Evolutionary conservation across 2,113 vertebrate species (phyloP).

Genomic region (Takifugu flavidus): DNA sequence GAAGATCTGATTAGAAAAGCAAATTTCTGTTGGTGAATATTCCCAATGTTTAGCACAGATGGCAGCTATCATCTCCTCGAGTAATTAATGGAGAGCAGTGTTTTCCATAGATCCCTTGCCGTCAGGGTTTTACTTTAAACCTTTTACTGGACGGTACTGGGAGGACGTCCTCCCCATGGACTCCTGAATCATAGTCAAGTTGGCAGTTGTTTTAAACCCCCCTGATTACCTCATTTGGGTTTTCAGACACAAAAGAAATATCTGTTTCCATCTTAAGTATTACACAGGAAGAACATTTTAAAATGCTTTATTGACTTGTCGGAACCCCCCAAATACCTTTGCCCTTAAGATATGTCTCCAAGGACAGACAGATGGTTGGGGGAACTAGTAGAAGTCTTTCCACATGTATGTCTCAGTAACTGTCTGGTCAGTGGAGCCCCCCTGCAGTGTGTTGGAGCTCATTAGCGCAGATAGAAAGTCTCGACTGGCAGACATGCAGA

Average conservation of each 20-base stretch:
- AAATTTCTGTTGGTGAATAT: conserved; percentile 16
- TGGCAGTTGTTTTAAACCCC: conserved; percentile 51
- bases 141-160: conserved; percentile 10
- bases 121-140: conserved; percentile 42
- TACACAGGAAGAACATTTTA: neutral
- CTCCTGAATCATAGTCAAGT: conserved; percentile 44
- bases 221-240: conserved; percentile 46
- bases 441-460: conserved; percentile 13
- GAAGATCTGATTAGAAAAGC: conserved; percentile 16
- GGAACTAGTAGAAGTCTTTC: conserved; percentile 8
- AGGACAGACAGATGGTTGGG: neutral
- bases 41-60: conserved; percentile 40
- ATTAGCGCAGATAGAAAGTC: conserved; percentile 24
- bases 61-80: conserved; percentile 25
- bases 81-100: conserved; percentile 28
- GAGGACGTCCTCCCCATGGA: conserved; percentile 34
- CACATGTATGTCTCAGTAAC: conserved; percentile 18
- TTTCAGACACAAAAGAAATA: conserved; percentile 31
- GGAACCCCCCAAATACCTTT: neutral
- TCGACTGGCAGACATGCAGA: neutral
- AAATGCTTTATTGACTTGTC: conserved; percentile 8
- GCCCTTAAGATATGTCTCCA: neutral
- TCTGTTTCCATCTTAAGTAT: neutral
- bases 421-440: neutral
- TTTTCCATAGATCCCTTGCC: conserved; percentile 40